Percentiles rank a stretch among this genome's conserved stretches.
These are phyloP conservation scores for Halcyon leucocephala DNA, from an alignment of 2,797 vertebrate genomes.

Conservation along the genomic window DNA sequence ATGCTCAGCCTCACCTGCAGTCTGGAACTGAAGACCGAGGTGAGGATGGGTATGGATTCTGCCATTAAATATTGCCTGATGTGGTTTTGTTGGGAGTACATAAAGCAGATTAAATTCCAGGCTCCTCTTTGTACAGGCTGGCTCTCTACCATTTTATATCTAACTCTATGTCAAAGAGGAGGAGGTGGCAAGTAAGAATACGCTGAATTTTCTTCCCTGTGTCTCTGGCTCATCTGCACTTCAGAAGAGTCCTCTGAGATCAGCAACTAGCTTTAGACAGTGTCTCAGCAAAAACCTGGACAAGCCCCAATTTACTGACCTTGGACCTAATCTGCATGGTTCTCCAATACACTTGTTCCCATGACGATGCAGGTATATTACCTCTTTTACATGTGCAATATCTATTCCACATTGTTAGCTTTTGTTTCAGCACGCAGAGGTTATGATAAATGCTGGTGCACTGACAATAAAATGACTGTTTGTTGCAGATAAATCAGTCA, in stretches of 20 bases:
- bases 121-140: background rate
- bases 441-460: background rate
- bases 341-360: background rate
- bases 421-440: background rate
- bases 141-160: background rate
- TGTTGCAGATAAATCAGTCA: constrained; percentile 50
- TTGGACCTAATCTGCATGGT: background rate
- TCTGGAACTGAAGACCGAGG: background rate
- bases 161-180: background rate
- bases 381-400: background rate
- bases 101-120: background rate
- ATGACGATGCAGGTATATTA: background rate
- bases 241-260: background rate
- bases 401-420: background rate
- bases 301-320: background rate
- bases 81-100: background rate
- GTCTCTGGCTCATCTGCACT: background rate
- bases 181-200: background rate
- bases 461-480: constrained; percentile 41
- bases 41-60: background rate
- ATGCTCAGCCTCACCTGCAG: background rate
- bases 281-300: background rate
- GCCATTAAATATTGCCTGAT: background rate
- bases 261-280: background rate
- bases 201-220: background rate